Evolutionary conservation across 1,140 invertebrate genomes (phyloP), one percentile per base, ranked within the genome.

Genomic region (Dryas iulia): DNA sequence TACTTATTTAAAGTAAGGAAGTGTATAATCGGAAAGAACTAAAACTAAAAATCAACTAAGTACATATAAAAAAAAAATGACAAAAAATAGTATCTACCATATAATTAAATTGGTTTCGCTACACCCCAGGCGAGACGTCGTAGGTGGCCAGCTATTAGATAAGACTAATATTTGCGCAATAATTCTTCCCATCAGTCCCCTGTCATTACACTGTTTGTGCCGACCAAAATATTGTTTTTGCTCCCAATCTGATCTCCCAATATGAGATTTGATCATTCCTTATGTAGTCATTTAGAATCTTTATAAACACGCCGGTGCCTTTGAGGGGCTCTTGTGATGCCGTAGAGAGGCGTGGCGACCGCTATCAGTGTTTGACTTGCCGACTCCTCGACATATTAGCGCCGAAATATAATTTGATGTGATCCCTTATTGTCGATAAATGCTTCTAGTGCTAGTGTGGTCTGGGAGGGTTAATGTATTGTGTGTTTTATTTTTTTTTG

Each of bases 141-240:
- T 47, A 21, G 39, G 39, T 47, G 39, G 39, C 18, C 39, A 35
- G 18, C 39, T 18, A 47, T 47, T 47, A 47, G 6, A 14, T 18
- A 47, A 47, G 14, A 8, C 39, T 47, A 47, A 47, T 47, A 47
- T 47, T 47, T 47, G 39, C 39, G 39, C 14, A 47, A 47, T 47
- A 47, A 47, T 47, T 47, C 39, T 47, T 18, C 7, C 3, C 14
- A 47, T 8, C 39, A 11, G 39, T 47, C 39, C 35, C 35, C 39
- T 47, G 14, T 47, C 14, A 47, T 47, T 47, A 47, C 18, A 47
- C 39, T 21, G 39, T 47, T 47, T 47, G 21, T 47, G 39, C 39
- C 39, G 39, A 47, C 39, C 39, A 47, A 47, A 47, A 47, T 47
- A 47, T 47, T 47, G 39, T 47, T 47, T 47, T 47, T 47, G 39